Evolutionary conservation across 2,888 invertebrate genomes (phyloP), one percentile per base, ranked within the genome.

Genomic region (Julus scandinavius): DNA sequence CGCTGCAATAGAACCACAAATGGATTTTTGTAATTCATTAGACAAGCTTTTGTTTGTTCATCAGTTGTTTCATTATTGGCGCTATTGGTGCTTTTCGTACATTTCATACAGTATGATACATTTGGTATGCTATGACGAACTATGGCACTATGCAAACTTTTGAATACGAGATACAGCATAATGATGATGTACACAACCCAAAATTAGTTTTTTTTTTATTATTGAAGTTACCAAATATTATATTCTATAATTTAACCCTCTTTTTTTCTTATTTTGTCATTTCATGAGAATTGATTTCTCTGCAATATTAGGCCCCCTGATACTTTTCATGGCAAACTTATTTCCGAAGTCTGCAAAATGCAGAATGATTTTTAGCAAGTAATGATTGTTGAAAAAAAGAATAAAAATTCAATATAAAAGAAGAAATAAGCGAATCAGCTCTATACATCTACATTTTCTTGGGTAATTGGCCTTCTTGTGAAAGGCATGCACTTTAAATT

Each of bases 401-500:
- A 80, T 29, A 80, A 80, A 80, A 80, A 38, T 80, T 80, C 29
- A 38, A 80, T 80, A 40, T 7, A 38, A 80, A 80, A 80, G 38
- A 15, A 38, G 29, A 80, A 80, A 80, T 80, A 80, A 80, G 80
- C 80, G 80, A 80, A 80, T 80, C 80, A 80, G 80, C 80, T 29
- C 38, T 80, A 80, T 29, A 80, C 80, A 80, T 80, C 80, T 80
- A 80, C 80, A 80, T 80, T 80, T 80, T 80, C 80, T 38, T 80
- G 38, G 80, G 80, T 80, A 80, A 80, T 80, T 80, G 80, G 80
- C 80, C 80, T 85, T 85, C 45, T 85, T 49, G 45, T 85, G 85
- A 49, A 45, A 85, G 85, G 50, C 85, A 85, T 85, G 49, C 50
- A 85, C 85, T 87, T 58, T 41, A 87, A 83, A 89, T 88, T 88